A percentile compares a stretch with the other conserved stretches of the same genome.
phyloP scores from a whole-genome alignment of 2,113 vertebrate genomes.

The Hiodon alosoides region DNA sequence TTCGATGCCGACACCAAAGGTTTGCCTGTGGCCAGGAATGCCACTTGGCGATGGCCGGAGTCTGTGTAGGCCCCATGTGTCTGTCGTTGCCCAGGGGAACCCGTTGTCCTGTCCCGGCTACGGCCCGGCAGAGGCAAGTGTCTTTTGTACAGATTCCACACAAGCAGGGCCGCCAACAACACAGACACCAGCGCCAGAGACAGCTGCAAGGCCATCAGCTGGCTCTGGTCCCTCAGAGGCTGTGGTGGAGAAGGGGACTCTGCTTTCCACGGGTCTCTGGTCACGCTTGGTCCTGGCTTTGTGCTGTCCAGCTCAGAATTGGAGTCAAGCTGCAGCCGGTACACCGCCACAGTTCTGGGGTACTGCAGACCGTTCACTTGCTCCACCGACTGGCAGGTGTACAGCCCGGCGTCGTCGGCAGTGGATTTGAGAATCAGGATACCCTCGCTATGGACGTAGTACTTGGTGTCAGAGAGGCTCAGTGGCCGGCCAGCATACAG shows the following conservation, averaged over 20 bases:
- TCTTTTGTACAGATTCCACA: constrained; percentile 61
- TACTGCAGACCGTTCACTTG: constrained; percentile 38
- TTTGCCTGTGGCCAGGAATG: background rate
- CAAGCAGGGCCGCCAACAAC: constrained; percentile 43
- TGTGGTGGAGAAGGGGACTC: accelerated
- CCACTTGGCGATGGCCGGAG: background rate
- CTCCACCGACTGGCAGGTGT: constrained; percentile 59
- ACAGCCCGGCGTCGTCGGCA: constrained; percentile 35
- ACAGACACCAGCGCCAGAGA: constrained; percentile 35
- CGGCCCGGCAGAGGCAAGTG: constrained; percentile 35
- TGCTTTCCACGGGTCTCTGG: background rate
- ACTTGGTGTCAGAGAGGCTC: constrained; percentile 8
- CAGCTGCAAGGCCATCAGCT: constrained; percentile 35
- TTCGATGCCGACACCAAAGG: constrained; percentile 30
- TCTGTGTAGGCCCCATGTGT: no score
- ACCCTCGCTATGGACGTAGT: constrained; percentile 41
- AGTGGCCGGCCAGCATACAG: constrained; percentile 23
- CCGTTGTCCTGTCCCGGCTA: background rate
- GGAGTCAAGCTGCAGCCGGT: constrained; percentile 32
- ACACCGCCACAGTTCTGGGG: constrained; percentile 29
- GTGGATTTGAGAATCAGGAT: constrained; percentile 54
- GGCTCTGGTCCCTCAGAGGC: background rate
- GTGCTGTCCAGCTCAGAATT: no score
- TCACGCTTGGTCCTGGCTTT: no score
- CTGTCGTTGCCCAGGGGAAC: no score